phyloP scores from a whole-genome alignment of 2,888 invertebrate species.

The Noctua comes region DNA sequence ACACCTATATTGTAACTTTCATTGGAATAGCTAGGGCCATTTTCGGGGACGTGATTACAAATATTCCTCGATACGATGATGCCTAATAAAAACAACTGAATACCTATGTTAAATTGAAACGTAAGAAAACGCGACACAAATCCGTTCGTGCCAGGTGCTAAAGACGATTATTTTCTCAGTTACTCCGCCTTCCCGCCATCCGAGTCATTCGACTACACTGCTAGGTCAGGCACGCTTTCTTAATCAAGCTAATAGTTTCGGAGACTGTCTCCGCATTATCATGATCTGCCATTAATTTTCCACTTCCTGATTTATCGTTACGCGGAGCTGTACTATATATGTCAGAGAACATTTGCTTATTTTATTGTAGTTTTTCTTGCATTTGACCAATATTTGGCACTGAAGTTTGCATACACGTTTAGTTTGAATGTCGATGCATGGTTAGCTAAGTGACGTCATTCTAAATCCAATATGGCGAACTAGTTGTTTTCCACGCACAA shows the following conservation, averaged over 20 bases:
- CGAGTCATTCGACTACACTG: constrained; percentile 6
- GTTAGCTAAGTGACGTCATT: too few species aligned
- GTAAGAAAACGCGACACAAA: background rate
- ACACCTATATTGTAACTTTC: background rate
- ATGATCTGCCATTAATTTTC: constrained; percentile 52
- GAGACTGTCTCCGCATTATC: constrained; percentile 47
- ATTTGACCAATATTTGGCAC: background rate
- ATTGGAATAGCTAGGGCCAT: background rate
- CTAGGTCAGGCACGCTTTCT: constrained; percentile 62
- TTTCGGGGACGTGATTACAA: background rate
- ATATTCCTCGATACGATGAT: background rate
- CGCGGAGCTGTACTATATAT: constrained; percentile 3
- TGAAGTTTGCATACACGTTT: too few species aligned
- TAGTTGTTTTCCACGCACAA: too few species aligned
- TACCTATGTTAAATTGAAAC: background rate
- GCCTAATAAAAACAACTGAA: background rate
- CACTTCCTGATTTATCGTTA: constrained; percentile 39
- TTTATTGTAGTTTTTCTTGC: background rate
- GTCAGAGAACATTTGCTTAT: background rate
- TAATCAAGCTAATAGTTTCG: constrained; percentile 62
- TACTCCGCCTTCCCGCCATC: background rate
- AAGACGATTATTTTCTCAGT: constrained; percentile 30
- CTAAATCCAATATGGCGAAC: too few species aligned
- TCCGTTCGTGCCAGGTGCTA: constrained; percentile 6
- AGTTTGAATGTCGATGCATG: too few species aligned